A percentile compares a stretch with the other conserved stretches of the same genome.
Evolutionary conservation across 2,888 invertebrate genomes (phyloP).

Genomic region (Odontocerum albicorne): DNA sequence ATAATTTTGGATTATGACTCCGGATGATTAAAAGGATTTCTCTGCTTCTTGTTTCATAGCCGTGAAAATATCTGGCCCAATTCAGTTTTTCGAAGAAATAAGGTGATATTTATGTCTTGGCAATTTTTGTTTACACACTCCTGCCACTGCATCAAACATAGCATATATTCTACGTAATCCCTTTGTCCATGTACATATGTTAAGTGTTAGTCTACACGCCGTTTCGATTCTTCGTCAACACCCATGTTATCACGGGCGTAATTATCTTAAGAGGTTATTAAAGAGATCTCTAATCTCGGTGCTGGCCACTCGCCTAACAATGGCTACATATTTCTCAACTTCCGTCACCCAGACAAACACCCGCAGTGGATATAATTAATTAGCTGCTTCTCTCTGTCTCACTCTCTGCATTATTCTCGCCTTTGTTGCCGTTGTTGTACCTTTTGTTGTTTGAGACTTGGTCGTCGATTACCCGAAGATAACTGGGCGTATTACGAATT

Average conservation of each 20-base stretch:
- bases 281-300: neutral
- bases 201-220: too few relatives aligned
- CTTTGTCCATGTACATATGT: too few relatives aligned
- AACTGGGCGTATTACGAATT: slow-evolving; percentile 25
- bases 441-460: slow-evolving; percentile 22
- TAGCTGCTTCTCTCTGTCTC: slow-evolving; percentile 4
- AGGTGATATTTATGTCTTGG: too few relatives aligned
- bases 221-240: too few relatives aligned
- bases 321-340: slow-evolving; percentile 4
- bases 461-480: slow-evolving; percentile 16
- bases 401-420: slow-evolving; percentile 1
- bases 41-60: too few relatives aligned
- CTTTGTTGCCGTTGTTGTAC: slow-evolving; percentile 12
- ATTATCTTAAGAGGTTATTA: neutral
- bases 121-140: too few relatives aligned
- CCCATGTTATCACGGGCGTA: neutral
- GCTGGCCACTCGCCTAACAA: neutral
- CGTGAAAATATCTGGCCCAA: too few relatives aligned
- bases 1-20: too few relatives aligned
- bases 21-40: too few relatives aligned
- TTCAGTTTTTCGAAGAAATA: too few relatives aligned
- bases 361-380: slow-evolving; percentile 12
- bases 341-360: slow-evolving; percentile 8
- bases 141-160: too few relatives aligned
- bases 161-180: too few relatives aligned